Conservation (phyloP, 2,888 invertebrate species). For the Aspidapion aeneum region DNA sequence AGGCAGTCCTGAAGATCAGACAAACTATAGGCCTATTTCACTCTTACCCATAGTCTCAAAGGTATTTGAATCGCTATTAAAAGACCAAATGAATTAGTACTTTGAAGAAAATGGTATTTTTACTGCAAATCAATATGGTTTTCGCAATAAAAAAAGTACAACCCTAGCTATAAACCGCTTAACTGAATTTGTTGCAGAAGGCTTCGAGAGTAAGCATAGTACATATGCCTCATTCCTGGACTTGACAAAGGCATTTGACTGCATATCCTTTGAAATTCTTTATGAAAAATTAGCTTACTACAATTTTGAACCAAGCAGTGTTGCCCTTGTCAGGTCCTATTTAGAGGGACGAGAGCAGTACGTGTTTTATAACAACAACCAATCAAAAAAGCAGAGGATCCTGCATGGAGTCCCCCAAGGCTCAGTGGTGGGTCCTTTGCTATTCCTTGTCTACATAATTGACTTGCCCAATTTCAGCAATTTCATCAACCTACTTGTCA, state of each 20-base stretch:
- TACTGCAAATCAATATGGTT: constrained; percentile 10
- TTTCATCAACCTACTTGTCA: too few species aligned
- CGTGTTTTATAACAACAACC: neutral
- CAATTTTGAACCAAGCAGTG: too few species aligned
- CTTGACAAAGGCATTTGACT: neutral
- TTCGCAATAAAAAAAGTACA: constrained; percentile 4
- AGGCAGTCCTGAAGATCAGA: constrained; percentile 4
- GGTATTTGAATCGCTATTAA: constrained; percentile 13
- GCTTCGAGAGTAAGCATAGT: neutral
- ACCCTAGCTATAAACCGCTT: neutral
- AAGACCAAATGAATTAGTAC: constrained; percentile 2
- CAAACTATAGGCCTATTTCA: constrained; percentile 14
- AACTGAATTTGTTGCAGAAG: neutral
- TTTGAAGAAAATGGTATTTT: neutral
- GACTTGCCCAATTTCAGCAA: neutral
- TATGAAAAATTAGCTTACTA: neutral
- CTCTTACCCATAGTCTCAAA: constrained; percentile 14
- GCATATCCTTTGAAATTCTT: neutral
- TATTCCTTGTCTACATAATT: neutral
- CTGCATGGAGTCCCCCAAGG: neutral
- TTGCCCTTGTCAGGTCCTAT: too few species aligned
- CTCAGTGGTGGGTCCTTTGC: neutral
- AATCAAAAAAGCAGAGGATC: neutral
- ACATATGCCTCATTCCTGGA: neutral
- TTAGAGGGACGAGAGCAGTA: neutral